Conservation (phyloP, 2,113 vertebrate genomes). For the Cnemophilus loriae region DNA sequence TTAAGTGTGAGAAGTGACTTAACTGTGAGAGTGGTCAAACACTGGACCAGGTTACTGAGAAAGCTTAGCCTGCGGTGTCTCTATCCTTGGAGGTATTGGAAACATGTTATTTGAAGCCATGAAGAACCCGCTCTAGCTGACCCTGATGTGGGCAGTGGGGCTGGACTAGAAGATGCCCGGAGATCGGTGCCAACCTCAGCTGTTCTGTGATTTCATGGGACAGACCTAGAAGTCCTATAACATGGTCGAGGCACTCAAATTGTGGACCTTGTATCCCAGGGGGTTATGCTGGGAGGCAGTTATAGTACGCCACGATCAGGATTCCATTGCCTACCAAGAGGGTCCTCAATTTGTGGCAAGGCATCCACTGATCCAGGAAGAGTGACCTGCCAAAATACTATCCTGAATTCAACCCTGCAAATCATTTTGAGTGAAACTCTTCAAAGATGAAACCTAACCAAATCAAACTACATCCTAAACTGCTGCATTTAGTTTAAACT, state of each 20-base stretch:
- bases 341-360: not conserved
- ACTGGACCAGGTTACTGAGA: not conserved
- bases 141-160: too few relatives aligned
- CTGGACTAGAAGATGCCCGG: not conserved
- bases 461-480: not conserved
- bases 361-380: not conserved
- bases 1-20: not conserved
- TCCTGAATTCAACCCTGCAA: not conserved
- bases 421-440: not conserved
- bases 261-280: not conserved
- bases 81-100: not conserved
- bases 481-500: not conserved
- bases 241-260: not conserved
- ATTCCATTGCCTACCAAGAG: not conserved
- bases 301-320: not conserved
- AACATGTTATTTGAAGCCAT: not conserved
- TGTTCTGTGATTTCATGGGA: not conserved
- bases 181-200: not conserved
- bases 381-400: not conserved
- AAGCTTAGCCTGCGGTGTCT: not conserved
- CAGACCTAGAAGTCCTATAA: not conserved
- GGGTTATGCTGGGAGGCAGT: not conserved
- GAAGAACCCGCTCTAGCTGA: not conserved
- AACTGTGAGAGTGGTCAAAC: not conserved
- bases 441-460: not conserved